Base-by-base conservation (phyloP, 2,797 vertebrate genomes). In the Lacerta agilis region DNA sequence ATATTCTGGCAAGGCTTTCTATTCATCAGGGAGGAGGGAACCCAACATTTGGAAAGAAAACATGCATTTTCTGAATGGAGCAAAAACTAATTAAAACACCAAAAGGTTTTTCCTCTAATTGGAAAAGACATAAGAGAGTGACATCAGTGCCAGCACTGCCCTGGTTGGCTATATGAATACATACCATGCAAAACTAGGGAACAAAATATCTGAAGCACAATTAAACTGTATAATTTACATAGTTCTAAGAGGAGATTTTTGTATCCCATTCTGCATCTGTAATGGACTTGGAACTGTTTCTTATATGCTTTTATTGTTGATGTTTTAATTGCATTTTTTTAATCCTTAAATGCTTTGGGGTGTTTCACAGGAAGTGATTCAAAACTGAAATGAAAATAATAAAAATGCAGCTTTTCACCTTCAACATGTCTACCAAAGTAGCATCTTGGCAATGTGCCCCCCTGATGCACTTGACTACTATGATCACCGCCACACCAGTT, bases 11-110 rank as follows among this genome's bases (percentile, higher is more conserved):
- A 79, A 27, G 36, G 0, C 87, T 90, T 88, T 66, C 82, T 82
- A 36, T 17, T 11, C 36, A 41, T 77, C 29, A 66, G 33, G 1
- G 20, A 29, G 55, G 8, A n/a, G 13, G 17, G 11, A 36, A 2
- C 20, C 18, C 58, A 61, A 88, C n/a, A 45, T 23, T 49, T 87
- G 33, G 64, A 82, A 90, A 72, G 77, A 85, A 89, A 88, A 81
- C 69, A 13, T 66, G 29, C 77, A 87, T 86, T 1, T 2, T 66
- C 38, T 58, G 11, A 88, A 64, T 43, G 27, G 71, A 55, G 41
- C 5, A 81, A 43, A 89, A 85, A 86, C 23, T 85, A 49, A 88
- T 76, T 61, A 87, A 88, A 85, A 67, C 4, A 75, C 45, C 25
- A 29, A 91, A 88, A 58, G 2, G 8, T 67, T 11, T 79, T 36